Base-by-base conservation (phyloP, 2,888 invertebrate species). In the Chironomus riparius region DNA sequence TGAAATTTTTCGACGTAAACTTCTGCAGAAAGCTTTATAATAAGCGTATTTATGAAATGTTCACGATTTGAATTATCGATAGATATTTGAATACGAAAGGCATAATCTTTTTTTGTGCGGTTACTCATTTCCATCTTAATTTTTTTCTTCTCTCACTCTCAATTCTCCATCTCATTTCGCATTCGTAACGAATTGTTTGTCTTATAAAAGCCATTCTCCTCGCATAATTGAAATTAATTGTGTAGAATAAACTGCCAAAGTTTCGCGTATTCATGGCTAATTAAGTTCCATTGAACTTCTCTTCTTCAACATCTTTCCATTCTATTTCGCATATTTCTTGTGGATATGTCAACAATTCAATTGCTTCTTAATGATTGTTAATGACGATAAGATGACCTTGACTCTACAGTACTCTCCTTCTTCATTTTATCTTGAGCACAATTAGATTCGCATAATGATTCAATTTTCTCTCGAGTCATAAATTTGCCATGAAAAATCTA, bases 151-250 rank as follows among this genome's bases (percentile, higher is more conserved):
- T 65, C 21, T 24, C 13, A 3, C 12, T 65, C 62, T 21, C 24
- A 21, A 24, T n/a, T 65, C 21, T 21, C 65, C 56, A 56, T 18
- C n/a, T 56, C 4, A 15, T 56, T 56, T 56, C 56, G 56, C 56
- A 56, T 56, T 18, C 56, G 56, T 18, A 56, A 15, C 56, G 56
- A 56, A 56, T 56, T 56, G 15, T 18, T 56, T 56, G n/a, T 56
- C 18, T 56, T 56, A 56, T 18, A 56, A 18, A 56, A n/a, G 18
- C 5, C 24, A 13, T 13, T 65, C 65, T 65, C 24, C 13, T 24
- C 21, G 65, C 24, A 65, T 65, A 65, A 65, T 22, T 65, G 65
- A 65, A 65, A 65, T 65, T 65, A 65, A 65, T 65, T 65, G 65
- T 21, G 65, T 56, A 56, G 56, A 56, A 56, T 15, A 18, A 56